These are phyloP conservation scores for Drosophila pandora DNA, from an alignment of 1,140 invertebrate species.

Conservation along the genomic window DNA sequence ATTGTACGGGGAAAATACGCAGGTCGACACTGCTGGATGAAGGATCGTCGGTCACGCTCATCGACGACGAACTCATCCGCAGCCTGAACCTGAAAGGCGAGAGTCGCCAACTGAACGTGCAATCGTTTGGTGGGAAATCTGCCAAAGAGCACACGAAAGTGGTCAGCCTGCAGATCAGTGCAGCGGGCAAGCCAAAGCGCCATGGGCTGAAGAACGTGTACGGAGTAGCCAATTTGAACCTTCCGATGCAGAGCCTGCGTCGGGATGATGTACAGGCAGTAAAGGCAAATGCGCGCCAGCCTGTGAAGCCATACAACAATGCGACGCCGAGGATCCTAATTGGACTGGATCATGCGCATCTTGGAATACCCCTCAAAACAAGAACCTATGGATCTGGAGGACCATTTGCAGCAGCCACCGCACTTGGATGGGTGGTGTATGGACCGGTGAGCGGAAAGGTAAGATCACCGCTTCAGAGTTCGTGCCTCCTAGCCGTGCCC, in stretches of 20 bases:
- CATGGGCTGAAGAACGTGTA: background rate
- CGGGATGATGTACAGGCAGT: background rate
- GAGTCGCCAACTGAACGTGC: background rate
- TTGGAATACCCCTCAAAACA: background rate
- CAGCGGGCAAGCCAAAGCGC: background rate
- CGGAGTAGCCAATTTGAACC: no score
- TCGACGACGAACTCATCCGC: background rate
- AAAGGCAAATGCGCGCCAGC: background rate
- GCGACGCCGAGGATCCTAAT: constrained; percentile 1
- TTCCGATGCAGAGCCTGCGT: no score
- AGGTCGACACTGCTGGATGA: no score
- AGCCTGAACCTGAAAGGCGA: background rate
- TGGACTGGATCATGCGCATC: constrained; percentile 7
- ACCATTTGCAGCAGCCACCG: background rate
- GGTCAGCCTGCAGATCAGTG: background rate
- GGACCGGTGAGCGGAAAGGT: background rate
- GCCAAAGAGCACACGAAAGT: background rate
- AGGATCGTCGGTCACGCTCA: background rate
- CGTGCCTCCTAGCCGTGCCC: no score
- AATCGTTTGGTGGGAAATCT: constrained; percentile 3
- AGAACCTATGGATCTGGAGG: background rate
- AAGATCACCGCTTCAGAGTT: no score
- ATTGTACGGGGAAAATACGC: no score
- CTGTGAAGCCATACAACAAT: background rate
- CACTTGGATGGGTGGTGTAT: constrained; percentile 1